Evolutionary conservation across 2,797 vertebrate genomes (phyloP).

Genomic region (Urosaurus nigricauda): DNA sequence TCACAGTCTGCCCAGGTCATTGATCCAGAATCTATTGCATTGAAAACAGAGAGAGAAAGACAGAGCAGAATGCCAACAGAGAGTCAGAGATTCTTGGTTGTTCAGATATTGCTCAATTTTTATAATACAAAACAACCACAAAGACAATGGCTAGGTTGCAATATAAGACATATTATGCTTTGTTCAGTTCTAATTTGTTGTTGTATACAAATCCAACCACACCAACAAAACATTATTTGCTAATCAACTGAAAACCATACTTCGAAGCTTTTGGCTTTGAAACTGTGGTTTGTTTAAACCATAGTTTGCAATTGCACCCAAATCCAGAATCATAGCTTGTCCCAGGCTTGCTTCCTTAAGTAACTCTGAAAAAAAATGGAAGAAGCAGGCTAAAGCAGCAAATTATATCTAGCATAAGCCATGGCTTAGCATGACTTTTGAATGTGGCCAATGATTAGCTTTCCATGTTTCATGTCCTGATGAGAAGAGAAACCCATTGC

Average conservation of each 20-base stretch:
- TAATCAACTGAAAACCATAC: background rate
- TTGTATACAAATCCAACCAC: background rate
- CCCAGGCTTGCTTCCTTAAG: background rate
- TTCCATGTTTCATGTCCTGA: background rate
- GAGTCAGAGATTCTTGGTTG: too few relatives aligned
- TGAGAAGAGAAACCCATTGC: conserved; percentile 59
- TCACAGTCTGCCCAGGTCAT: background rate
- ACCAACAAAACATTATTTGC: background rate
- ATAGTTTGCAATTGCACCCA: background rate
- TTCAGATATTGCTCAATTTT: too few relatives aligned
- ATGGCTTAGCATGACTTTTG: background rate
- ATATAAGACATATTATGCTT: background rate
- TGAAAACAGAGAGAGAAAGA: background rate
- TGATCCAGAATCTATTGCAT: background rate
- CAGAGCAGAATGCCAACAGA: background rate
- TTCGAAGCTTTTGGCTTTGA: background rate
- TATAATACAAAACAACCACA: too few relatives aligned
- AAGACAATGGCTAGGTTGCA: background rate
- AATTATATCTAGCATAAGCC: background rate
- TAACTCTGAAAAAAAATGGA: background rate
- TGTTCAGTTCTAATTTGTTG: background rate
- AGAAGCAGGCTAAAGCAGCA: background rate
- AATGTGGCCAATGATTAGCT: background rate
- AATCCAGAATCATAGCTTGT: background rate
- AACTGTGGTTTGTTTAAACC: background rate